These are phyloP conservation scores for Sebastes dallii DNA, from an alignment of 2,797 vertebrate species.

Conservation along the genomic window DNA sequence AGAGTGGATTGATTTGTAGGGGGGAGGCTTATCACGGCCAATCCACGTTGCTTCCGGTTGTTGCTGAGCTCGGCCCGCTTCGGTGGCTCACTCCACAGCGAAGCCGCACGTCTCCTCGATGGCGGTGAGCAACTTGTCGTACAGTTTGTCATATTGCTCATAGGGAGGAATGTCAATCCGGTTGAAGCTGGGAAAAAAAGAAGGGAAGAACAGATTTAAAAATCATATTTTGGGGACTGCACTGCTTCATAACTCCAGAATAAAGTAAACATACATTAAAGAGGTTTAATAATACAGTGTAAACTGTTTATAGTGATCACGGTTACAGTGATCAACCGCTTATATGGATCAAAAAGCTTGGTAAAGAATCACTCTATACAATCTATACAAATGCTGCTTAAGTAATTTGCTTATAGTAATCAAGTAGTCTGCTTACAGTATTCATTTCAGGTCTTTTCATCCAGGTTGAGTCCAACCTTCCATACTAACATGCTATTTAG, in stretches of 20 bases:
- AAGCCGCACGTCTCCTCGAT: constrained; percentile 98
- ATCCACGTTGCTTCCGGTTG: constrained; percentile 34
- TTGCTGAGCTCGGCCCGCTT: not conserved
- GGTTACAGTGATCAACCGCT: not conserved
- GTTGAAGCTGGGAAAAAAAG: constrained; percentile 87
- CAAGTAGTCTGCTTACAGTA: not conserved
- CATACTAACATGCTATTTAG: not conserved
- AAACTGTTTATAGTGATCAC: not conserved
- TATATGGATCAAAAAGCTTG: not conserved
- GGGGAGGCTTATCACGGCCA: constrained; percentile 9
- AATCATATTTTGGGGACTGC: not conserved
- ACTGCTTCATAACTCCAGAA: not conserved
- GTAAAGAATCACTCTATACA: not conserved
- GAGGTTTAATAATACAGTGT: not conserved
- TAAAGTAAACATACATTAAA: not conserved
- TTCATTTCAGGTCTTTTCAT: not conserved
- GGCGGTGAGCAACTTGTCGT: constrained; percentile 93
- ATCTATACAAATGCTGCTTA: not conserved
- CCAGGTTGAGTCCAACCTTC: not conserved
- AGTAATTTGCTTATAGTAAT: not conserved
- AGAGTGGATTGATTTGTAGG: constrained; percentile 7
- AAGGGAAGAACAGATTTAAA: not conserved
- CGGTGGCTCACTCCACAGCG: constrained; percentile 90
- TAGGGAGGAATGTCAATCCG: constrained; percentile 98
- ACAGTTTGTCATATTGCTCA: constrained; percentile 96